These are phyloP conservation scores for Apus apus DNA, from an alignment of 2,113 vertebrate species.

Conservation along the genomic window DNA sequence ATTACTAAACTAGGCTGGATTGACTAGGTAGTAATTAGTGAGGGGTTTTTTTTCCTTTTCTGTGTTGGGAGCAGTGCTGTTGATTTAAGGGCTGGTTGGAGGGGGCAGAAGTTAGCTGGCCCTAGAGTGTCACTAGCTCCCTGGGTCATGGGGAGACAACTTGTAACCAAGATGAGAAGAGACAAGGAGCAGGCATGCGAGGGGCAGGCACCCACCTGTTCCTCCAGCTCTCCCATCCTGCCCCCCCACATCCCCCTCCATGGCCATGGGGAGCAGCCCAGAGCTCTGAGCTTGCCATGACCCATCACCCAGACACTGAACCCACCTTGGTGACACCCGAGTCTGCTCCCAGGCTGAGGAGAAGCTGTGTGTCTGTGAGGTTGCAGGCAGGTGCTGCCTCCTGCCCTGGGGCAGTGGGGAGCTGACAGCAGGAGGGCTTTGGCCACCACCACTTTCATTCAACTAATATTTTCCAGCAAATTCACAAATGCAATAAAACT, in stretches of 20 bases:
- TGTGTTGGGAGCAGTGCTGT: background rate
- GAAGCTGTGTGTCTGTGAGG: background rate
- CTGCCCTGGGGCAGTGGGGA: too few relatives aligned
- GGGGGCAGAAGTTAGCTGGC: background rate
- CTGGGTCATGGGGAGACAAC: background rate
- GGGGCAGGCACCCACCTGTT: background rate
- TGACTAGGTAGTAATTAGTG: background rate
- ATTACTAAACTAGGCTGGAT: background rate
- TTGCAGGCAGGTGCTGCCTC: background rate
- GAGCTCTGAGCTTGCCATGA: rapidly evolving
- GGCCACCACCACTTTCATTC: background rate
- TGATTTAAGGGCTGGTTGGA: background rate
- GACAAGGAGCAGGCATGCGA: background rate
- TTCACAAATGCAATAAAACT: background rate
- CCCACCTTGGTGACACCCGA: background rate
- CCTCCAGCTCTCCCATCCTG: background rate
- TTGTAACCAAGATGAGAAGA: background rate
- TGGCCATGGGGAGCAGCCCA: background rate
- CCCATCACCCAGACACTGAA: rapidly evolving
- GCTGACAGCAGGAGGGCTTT: background rate
- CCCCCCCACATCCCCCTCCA: rapidly evolving
- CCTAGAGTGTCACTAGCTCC: background rate
- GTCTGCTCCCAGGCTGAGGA: background rate
- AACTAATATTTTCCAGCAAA: background rate
- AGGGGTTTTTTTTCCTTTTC: background rate